Evolutionary conservation across 2,113 vertebrate species (phyloP), one percentile per base, ranked within the genome.

Genomic region (Leptobrachium ailaonicum): DNA sequence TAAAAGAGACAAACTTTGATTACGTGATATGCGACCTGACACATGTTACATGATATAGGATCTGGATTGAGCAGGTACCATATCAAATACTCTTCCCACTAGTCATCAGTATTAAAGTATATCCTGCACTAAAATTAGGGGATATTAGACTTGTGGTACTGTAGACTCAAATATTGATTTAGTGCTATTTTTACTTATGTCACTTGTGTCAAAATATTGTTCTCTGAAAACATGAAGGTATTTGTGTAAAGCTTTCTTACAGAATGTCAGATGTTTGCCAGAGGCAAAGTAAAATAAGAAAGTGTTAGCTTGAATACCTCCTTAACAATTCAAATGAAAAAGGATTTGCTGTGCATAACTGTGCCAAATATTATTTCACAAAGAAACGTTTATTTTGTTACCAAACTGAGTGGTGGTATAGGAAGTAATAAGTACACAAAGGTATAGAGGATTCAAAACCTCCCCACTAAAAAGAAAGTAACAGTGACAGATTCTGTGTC

Each of bases 201-300:
- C 87, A 90, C 74, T 64, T 88, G 86, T 91, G 90, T 94, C 91
- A 93, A 92, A 92, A 93, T 92, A 91, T 89, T 90, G 87, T 87
- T 90, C 86, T 88, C 92, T 86, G 82, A 90, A 87, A 91, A 88
- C 82, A 70, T 86, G 80, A 80, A 91, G 90, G 85, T 90, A 90
- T 91, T 89, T 88, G 87, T 87, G 87, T 85, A 89, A 82, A 85
- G 84, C 88, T 91, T 89, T 90, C 89, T 87, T 88, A 87, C 85
- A 86, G 86, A 91, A 90, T 90, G 89, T 88, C 80, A 87, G 85
- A 82, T 86, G 85, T 81, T 89, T 88, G 92, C 91, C 90, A 84
- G 83, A 90, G 88, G 91, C 91, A 87, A 90, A 91, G 85, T 80
- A 85, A 86, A 89, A 89, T 87, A 90, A 85, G 87, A 88, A 89